These are phyloP conservation scores for Mesorhabditis sp. DNA, from an alignment of 2,888 invertebrate species.

Conservation along the genomic window DNA sequence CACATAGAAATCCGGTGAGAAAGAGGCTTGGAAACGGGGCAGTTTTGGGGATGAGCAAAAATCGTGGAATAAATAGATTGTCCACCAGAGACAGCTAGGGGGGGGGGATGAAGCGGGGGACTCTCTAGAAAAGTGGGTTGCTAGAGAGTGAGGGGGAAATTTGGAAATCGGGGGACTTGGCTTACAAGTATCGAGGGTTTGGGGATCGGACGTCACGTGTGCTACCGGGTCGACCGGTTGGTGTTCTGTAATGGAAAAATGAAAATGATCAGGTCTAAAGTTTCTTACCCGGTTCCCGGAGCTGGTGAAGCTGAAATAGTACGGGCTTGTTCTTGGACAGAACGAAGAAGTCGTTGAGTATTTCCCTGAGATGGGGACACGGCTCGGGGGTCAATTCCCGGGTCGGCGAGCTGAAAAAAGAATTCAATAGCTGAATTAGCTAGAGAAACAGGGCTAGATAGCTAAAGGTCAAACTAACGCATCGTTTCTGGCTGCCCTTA, in stretches of 20 bases:
- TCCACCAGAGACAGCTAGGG: no score
- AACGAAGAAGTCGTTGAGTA: slow-evolving; percentile 42
- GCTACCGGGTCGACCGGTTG: neutral
- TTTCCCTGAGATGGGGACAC: slow-evolving; percentile 43
- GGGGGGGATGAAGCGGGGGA: no score
- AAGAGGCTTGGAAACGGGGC: no score
- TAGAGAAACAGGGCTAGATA: neutral
- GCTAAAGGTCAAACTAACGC: no score
- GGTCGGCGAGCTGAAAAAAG: slow-evolving; percentile 32
- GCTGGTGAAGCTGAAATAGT: neutral
- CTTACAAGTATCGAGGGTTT: slow-evolving; percentile 4
- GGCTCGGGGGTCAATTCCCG: slow-evolving; percentile 30
- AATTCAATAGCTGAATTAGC: neutral
- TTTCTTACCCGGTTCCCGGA: slow-evolving; percentile 3
- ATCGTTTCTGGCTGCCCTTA: no score
- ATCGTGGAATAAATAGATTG: no score
- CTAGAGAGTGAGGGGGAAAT: neutral
- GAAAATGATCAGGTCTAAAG: neutral
- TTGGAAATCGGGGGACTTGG: no score
- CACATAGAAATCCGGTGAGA: no score
- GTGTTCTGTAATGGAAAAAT: neutral
- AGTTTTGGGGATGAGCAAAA: no score
- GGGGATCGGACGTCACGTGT: neutral
- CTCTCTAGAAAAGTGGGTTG: neutral
- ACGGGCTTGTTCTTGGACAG: slow-evolving; percentile 19